Evolutionary conservation across 2,113 vertebrate genomes (phyloP).

Genomic region (Condylura cristata): DNA sequence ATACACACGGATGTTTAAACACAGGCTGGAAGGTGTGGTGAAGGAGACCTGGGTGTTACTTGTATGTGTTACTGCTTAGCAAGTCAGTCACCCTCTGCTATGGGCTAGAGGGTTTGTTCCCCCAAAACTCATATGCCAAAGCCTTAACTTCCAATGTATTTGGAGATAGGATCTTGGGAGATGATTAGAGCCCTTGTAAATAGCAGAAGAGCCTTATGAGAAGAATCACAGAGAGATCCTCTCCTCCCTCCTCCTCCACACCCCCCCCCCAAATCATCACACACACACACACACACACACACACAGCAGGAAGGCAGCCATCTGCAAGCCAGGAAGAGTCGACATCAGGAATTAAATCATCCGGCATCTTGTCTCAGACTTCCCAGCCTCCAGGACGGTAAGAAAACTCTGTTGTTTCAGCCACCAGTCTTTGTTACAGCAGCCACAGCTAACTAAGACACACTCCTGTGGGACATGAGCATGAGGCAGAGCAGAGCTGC

Average conservation of each 20-base stretch:
- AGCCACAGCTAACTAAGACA: not conserved
- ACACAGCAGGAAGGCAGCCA: not conserved
- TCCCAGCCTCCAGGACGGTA: not conserved
- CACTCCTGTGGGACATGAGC: not conserved
- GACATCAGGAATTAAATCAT: not conserved
- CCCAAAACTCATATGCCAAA: not conserved
- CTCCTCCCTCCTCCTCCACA: not conserved
- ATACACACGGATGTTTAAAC: not conserved
- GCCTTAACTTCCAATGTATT: not conserved
- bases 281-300: no score
- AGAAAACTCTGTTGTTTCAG: not conserved
- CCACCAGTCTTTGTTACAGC: not conserved
- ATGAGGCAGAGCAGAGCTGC: not conserved
- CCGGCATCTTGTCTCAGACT: not conserved
- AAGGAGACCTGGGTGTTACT: not conserved
- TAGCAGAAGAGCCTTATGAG: not conserved
- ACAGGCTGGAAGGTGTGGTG: not conserved
- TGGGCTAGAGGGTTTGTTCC: not conserved
- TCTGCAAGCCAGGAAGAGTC: not conserved
- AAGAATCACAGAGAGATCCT: not conserved
- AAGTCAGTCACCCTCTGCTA: not conserved
- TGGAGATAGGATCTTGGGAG: not conserved
- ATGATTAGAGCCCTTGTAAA: not conserved
- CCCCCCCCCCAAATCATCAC: no score
- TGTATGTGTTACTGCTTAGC: not conserved